These are phyloP conservation scores for Crotophaga sulcirostris DNA, from an alignment of 2,113 vertebrate genomes.

Conservation along the genomic window DNA sequence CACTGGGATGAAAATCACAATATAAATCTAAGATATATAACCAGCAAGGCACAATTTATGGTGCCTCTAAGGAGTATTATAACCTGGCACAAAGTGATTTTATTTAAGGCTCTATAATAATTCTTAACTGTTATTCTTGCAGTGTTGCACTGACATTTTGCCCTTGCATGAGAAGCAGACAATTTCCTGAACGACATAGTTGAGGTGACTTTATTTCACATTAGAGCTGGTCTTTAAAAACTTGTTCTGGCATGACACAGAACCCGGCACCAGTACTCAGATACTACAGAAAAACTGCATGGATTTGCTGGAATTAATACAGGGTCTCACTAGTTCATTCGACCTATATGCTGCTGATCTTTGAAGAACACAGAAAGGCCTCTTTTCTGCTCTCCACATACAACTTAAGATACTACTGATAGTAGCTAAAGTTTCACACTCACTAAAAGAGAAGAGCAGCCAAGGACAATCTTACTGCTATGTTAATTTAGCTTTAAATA, in stretches of 20 bases:
- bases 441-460: neutral
- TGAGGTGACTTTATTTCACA: neutral
- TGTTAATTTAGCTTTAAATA: neutral
- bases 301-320: neutral
- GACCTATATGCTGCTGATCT: neutral
- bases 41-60: neutral
- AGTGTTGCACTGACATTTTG: neutral
- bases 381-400: neutral
- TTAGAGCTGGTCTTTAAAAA: neutral
- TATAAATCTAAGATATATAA: neutral
- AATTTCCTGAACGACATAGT: neutral
- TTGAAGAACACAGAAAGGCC: neutral
- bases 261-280: neutral
- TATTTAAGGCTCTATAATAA: neutral
- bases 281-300: neutral
- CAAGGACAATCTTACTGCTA: neutral
- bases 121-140: neutral
- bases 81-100: neutral
- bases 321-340: neutral
- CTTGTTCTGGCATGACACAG: neutral
- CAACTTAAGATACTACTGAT: neutral
- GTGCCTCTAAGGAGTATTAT: neutral
- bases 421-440: neutral
- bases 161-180: neutral
- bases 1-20: neutral